Conservation (phyloP, 1,140 invertebrate genomes). For the Protaetia brevitarsis region DNA sequence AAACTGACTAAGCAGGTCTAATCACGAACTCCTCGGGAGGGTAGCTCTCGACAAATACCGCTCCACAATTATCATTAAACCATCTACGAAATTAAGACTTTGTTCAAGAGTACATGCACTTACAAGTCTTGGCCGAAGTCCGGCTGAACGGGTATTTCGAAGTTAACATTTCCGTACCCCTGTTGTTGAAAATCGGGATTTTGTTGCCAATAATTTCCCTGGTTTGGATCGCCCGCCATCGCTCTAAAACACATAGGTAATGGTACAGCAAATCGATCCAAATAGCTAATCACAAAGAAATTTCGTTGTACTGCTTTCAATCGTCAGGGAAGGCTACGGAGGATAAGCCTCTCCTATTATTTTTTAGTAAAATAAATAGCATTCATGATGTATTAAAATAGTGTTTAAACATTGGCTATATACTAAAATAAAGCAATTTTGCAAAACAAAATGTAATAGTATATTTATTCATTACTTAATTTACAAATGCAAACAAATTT, state of each 20-base stretch:
- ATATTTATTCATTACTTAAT: no score
- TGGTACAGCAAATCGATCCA: no score
- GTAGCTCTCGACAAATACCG: not conserved
- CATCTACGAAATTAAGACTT: not conserved
- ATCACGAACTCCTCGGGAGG: slow-evolving; percentile 1
- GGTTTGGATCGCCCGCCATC: slow-evolving; percentile 19
- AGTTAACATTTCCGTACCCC: slow-evolving; percentile 28
- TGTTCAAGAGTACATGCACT: slow-evolving; percentile 26
- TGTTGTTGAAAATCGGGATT: slow-evolving; percentile 32
- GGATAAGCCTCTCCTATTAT: no score
- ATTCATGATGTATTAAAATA: no score
- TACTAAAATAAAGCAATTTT: no score
- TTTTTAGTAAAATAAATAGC: no score
- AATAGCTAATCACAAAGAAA: no score
- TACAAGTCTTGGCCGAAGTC: slow-evolving; percentile 36
- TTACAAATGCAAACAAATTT: no score
- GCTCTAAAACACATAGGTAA: not conserved
- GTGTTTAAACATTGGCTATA: no score
- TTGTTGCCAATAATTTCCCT: slow-evolving; percentile 30
- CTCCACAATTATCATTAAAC: slow-evolving; percentile 19
- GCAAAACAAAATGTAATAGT: no score
- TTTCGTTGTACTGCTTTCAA: no score
- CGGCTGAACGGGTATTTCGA: slow-evolving; percentile 37
- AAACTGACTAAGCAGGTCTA: slow-evolving; percentile 8
- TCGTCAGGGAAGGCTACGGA: no score